Percentiles rank a stretch among this genome's conserved stretches.
Evolutionary conservation across 2,888 invertebrate genomes (phyloP).

Genomic region (Buathra laborator): DNA sequence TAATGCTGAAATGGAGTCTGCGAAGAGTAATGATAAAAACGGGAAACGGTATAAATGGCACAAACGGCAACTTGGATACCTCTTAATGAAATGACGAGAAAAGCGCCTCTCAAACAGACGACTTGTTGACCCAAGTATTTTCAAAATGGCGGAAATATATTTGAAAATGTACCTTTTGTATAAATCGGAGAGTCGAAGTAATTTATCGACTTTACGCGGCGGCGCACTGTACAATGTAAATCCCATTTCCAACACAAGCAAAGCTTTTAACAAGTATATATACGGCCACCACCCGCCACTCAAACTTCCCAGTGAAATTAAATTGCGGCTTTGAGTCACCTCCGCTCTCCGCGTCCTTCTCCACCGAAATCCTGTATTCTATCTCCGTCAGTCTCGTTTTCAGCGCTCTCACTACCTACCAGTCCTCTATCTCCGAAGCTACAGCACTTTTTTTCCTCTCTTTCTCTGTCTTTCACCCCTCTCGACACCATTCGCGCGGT

Average conservation of each 20-base stretch:
- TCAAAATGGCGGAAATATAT: not conserved
- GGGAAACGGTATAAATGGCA: too few species aligned
- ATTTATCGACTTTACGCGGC: not conserved
- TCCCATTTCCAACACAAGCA: not conserved
- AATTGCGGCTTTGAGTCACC: constrained; percentile 47
- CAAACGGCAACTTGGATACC: too few species aligned
- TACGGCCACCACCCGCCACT: constrained; percentile 26
- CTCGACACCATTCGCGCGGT: constrained; percentile 18
- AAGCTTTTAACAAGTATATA: not conserved
- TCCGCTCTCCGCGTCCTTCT: constrained; percentile 23
- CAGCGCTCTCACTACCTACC: not conserved
- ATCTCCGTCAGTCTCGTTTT: constrained; percentile 8
- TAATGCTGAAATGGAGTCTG: too few species aligned
- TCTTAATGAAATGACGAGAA: too few species aligned
- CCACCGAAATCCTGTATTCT: not conserved
- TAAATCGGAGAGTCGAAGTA: not conserved
- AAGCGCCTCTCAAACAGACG: too few species aligned
- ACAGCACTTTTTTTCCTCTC: constrained; percentile 19
- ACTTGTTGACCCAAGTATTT: too few species aligned
- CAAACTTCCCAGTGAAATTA: constrained; percentile 57
- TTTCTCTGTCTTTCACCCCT: not conserved
- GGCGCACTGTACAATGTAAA: not conserved
- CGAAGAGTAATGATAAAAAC: too few species aligned
- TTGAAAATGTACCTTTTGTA: not conserved
- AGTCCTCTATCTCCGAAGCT: constrained; percentile 32